These are phyloP conservation scores for Beroe ovata DNA, from an alignment of 37 sponge, comb jelly and placozoan genomes.

Conservation along the genomic window DNA sequence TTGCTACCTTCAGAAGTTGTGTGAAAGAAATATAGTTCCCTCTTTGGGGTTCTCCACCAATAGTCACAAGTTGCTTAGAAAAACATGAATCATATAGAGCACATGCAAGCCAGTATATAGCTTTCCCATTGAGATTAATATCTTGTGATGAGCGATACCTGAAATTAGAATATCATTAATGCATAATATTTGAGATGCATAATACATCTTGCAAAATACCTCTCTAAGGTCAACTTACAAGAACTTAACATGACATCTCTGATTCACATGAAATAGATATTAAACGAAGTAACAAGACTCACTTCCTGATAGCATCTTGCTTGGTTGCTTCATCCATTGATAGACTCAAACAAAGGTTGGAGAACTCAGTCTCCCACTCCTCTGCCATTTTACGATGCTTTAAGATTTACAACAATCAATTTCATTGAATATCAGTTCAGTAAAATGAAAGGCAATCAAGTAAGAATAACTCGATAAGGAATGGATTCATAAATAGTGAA, in stretches of 20 bases:
- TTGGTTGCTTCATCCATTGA: constrained; percentile 55
- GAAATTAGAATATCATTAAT: too few relatives aligned
- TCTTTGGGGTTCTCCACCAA: constrained; percentile 55
- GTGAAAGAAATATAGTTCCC: constrained; percentile 60
- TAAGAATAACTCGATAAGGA: too few relatives aligned
- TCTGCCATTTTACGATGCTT: constrained; percentile 31
- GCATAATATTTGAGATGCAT: too few relatives aligned
- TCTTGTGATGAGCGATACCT: constrained; percentile 39
- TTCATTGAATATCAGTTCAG: too few relatives aligned
- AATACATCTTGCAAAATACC: too few relatives aligned
- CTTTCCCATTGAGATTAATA: constrained; percentile 28
- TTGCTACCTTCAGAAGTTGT: constrained; percentile 56
- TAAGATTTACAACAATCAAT: too few relatives aligned
- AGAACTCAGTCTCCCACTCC: constrained; percentile 34
- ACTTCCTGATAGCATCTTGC: constrained; percentile 44
- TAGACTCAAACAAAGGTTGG: constrained; percentile 24
- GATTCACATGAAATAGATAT: too few relatives aligned
- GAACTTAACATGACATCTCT: too few relatives aligned
- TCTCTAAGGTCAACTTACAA: too few relatives aligned
- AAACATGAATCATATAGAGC: constrained; percentile 62
- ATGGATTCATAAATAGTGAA: too few relatives aligned
- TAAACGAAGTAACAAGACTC: not conserved
- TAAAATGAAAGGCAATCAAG: too few relatives aligned
- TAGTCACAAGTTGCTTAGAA: constrained; percentile 13
- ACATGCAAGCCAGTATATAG: constrained; percentile 62